Percentiles rank a stretch among this genome's conserved stretches.
These are phyloP conservation scores for Archips xylosteana DNA, from an alignment of 2,888 invertebrate species.

Conservation along the genomic window DNA sequence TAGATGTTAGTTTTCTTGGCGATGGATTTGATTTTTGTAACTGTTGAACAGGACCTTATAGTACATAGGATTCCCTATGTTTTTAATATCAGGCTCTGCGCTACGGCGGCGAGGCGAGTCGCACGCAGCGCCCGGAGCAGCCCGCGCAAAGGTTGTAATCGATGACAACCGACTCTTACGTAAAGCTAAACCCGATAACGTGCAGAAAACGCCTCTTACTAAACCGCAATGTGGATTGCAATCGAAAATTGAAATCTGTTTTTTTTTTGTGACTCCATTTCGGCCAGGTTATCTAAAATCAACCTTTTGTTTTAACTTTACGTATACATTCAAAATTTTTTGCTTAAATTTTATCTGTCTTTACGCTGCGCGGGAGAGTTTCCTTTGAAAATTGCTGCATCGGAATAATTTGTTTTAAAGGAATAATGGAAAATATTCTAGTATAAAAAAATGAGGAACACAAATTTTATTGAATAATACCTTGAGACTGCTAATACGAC, in stretches of 20 bases:
- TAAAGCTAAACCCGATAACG: conserved; percentile 51
- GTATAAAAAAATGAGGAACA: too few species aligned
- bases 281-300: background rate
- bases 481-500: too few species aligned
- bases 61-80: background rate
- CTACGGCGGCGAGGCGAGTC: conserved; percentile 49
- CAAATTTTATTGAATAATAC: too few species aligned
- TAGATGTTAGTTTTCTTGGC: too few species aligned
- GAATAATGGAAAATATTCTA: too few species aligned
- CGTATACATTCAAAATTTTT: too few species aligned
- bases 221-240: conserved; percentile 51
- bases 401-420: too few species aligned
- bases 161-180: conserved; percentile 58
- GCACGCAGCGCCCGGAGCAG: conserved; percentile 58
- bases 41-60: background rate
- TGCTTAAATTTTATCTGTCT: too few species aligned
- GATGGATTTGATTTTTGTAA: too few species aligned
- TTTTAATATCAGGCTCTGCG: conserved; percentile 18
- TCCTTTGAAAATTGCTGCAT: too few species aligned
- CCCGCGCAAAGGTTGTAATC: conserved; percentile 60
- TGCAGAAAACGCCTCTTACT: conserved; percentile 51
- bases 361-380: too few species aligned
- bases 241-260: conserved; percentile 42
- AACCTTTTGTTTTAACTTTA: background rate
- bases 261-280: background rate